phyloP scores from a whole-genome alignment of 2,797 vertebrate species.

The Myiotriccus ornatus region DNA sequence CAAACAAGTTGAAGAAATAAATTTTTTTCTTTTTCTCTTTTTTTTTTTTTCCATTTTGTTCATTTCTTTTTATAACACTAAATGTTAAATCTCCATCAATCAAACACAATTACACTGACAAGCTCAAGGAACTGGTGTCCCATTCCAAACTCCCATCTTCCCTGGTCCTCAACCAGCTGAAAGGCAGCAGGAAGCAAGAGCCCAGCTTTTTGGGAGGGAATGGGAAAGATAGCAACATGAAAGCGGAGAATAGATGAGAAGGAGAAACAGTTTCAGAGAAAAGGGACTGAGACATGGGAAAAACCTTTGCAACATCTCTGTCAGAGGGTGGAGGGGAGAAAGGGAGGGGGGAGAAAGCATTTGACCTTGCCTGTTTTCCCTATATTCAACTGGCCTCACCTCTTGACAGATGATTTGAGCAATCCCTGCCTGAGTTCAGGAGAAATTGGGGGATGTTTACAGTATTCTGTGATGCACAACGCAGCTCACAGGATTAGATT shows the following conservation, averaged over 20 bases:
- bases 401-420: neutral
- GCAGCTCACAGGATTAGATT: neutral
- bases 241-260: accelerated
- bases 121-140: conserved; percentile 67
- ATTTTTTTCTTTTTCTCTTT: neutral
- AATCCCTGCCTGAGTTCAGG: neutral
- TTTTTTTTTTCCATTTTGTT: conserved; percentile 29
- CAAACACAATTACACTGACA: conserved; percentile 69
- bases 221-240: neutral
- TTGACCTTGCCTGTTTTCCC: neutral
- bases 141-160: conserved; percentile 32
- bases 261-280: neutral
- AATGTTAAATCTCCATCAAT: conserved; percentile 68
- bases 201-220: neutral
- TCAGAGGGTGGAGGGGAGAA: neutral
- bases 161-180: neutral
- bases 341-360: neutral
- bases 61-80: conserved; percentile 62
- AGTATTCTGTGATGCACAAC: neutral
- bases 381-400: neutral
- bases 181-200: conserved; percentile 37
- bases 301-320: neutral
- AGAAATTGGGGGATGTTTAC: neutral
- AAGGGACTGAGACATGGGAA: conserved; percentile 10
- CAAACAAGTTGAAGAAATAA: conserved; percentile 71